Base-by-base conservation (phyloP, 30 jellyfish, hydroid and myxozoan species). In the Pseudorhiza aurosa region DNA sequence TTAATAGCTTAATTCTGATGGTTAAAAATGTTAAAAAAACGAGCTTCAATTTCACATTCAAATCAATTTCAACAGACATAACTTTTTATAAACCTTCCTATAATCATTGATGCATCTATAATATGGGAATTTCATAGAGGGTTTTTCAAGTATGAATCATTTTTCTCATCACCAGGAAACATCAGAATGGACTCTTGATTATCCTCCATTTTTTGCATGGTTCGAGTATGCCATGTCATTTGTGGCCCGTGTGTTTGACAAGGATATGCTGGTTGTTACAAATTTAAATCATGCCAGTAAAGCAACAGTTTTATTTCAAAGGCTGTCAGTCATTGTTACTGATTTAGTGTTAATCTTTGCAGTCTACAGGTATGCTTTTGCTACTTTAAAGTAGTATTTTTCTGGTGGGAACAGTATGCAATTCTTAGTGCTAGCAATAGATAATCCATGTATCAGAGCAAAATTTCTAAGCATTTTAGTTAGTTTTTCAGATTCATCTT, bases 191-290 rank as follows among this genome's bases (percentile, higher is more conserved):
- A 92, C 98, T 15, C 82, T 92, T 19, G 98, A 92, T 49, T 92
- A 92, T 45, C 98, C 98, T 35, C 98, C 98, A 37, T 92, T 92
- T 46, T 92, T 92, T 86, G 98, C 98, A 19, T 92, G 97, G 98
- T 92, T 92, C 85, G 98, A 92, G 53, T 92, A 65, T 85, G 88
- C 67, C 21, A 56, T 84, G 83, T 92, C 98, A 15, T 83, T 51
- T 17, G 62, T 81, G 7, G 98, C 98, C 10, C 58, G 37, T 8
- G 58, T 58, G 29, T 79, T 92, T 85, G 98, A 92, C 62, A 68
- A 75, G 12, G 60, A 86, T 29, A 85, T 92, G 98, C 68, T 92
- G 58, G 47, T 55, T 69, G 69, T 92, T 8, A 71, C 77, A 15
- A 85, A 92, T 30, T 55, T 92, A 0, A 75, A 86, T 17, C 81